Evolutionary conservation across 2,888 invertebrate species (phyloP), one percentile per base, ranked within the genome.

Genomic region (Aphodius sticticus): DNA sequence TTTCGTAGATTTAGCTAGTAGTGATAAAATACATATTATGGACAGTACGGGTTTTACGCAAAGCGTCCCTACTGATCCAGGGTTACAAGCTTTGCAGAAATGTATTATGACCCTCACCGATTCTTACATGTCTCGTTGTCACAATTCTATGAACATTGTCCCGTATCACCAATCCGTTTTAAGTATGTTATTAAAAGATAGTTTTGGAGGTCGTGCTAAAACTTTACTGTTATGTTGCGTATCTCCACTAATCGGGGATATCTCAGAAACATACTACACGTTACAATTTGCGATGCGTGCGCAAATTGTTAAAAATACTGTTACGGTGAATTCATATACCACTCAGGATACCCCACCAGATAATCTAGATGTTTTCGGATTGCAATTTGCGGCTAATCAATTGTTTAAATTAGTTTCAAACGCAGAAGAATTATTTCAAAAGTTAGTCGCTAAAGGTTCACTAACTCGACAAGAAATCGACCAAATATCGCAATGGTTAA

Each of bases 301-400:
- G 81, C 92, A 94, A 85, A 92, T 93, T 80, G 93, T 95, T 7
- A 92, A 93, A 81, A 95, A 95, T 87, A 92, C 91, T 88, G 94
- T 95, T 0, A 93, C 94, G 16, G 92, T 94, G 76, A 95, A 95
- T 86, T 92, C 94, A 5, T 94, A 88, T 80, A 88, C 87, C 4
- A 89, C 88, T 12, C 86, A 86, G 77, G 86, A 87, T 37, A 85
- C 75, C 12, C 78, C 78, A 16, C 35, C 78, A 0, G 88, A 89
- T 69, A 88, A 87, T 81, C 84, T 85, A 6, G 92, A 92, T 85
- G 87, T 91, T 70, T 95, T 95, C 87, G 94, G 95, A 69, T 88
- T 96, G 79, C 95, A 96, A 88, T 96, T 96, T 90, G 96, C 96
- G 14, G 95, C 96, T 14, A 91, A 94, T 80, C 96, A 96, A 84